Percentiles rank a stretch among this genome's conserved stretches.
phyloP scores from a whole-genome alignment of 2,888 invertebrate species.

The Clanis bilineata region DNA sequence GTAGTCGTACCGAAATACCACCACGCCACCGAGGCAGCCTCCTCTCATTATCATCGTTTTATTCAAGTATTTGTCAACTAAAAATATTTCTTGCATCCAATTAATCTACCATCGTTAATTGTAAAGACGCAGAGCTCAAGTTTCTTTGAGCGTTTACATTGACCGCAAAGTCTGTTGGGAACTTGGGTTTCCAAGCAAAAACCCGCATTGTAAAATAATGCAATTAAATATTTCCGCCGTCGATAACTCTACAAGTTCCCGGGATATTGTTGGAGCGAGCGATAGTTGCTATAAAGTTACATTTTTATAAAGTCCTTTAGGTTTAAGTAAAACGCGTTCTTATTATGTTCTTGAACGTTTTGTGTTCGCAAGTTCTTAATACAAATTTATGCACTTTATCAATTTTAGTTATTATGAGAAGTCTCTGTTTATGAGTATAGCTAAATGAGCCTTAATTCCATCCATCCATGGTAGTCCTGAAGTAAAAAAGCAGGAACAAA shows the following conservation, averaged over 20 bases:
- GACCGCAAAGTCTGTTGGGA: slow-evolving; percentile 22
- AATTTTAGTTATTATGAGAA: too few relatives aligned
- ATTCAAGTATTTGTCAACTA: too few relatives aligned
- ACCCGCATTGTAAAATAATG: slow-evolving; percentile 48
- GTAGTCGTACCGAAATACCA: too few relatives aligned
- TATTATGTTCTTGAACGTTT: too few relatives aligned
- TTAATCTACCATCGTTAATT: background rate
- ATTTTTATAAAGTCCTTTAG: background rate
- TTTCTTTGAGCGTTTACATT: slow-evolving; percentile 21
- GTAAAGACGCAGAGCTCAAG: background rate
- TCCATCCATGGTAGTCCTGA: too few relatives aligned
- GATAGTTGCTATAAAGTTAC: slow-evolving; percentile 25
- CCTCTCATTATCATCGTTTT: too few relatives aligned
- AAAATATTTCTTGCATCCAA: background rate
- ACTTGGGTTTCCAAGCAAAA: slow-evolving; percentile 16
- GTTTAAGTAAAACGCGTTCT: background rate
- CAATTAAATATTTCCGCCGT: slow-evolving; percentile 69
- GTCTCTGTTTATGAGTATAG: too few relatives aligned
- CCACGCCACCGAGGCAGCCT: too few relatives aligned
- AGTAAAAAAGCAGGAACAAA: too few relatives aligned
- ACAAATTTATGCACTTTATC: too few relatives aligned
- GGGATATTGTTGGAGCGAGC: slow-evolving; percentile 35
- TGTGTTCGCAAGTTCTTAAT: too few relatives aligned
- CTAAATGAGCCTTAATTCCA: too few relatives aligned
- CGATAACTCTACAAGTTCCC: slow-evolving; percentile 43